A percentile compares a stretch with the other conserved stretches of the same genome.
Conservation (phyloP, 2,888 invertebrate genomes). For the Eulithis prunata region DNA sequence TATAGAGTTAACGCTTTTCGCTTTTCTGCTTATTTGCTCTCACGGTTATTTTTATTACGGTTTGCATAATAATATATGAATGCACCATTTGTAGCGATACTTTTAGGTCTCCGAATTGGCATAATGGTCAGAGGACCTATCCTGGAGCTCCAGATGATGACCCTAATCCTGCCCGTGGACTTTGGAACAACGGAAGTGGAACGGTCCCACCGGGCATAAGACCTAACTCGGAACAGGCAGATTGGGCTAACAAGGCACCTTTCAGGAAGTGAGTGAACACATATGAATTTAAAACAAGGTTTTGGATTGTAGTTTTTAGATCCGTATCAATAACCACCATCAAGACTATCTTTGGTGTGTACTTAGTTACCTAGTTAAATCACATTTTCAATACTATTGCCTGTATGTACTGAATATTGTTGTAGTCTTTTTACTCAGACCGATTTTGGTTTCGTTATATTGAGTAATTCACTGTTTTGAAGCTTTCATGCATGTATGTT, state of each 20-base stretch:
- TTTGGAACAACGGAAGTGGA: constrained; percentile 26
- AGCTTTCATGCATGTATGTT: no score
- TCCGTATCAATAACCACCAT: no score
- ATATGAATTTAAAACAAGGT: background rate
- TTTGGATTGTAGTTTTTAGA: background rate
- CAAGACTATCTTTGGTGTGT: no score
- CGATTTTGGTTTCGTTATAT: no score
- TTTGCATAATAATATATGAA: constrained; percentile 12
- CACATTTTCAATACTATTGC: no score
- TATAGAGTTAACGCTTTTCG: background rate
- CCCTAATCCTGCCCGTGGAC: constrained; percentile 15
- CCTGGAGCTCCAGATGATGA: constrained; percentile 24
- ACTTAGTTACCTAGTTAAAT: no score
- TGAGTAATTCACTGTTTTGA: no score
- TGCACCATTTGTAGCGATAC: constrained; percentile 20
- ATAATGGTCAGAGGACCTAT: constrained; percentile 24
- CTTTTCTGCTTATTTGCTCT: background rate
- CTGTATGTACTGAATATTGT: no score
- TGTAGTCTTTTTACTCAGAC: no score
- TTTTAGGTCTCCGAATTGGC: constrained; percentile 28
- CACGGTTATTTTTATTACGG: background rate
- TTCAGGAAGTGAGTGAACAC: constrained; percentile 26
- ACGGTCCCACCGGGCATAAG: constrained; percentile 22
- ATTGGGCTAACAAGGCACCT: constrained; percentile 26
- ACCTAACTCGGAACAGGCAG: constrained; percentile 18